Conservation (phyloP, 2,797 vertebrate genomes). For the Apogon talboti region DNA sequence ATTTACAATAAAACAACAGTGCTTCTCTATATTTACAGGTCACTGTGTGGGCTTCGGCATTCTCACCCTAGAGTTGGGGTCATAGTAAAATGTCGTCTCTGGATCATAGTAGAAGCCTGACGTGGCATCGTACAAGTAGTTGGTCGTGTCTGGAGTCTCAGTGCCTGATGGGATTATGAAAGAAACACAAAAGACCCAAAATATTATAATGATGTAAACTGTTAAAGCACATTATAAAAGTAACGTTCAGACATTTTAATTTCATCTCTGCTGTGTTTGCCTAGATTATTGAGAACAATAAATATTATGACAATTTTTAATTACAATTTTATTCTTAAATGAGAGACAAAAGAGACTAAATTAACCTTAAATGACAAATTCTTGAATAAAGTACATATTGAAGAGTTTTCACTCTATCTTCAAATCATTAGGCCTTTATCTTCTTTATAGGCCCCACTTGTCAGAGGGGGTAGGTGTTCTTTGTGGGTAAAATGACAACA, state of each 20-base stretch:
- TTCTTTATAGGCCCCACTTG: neutral
- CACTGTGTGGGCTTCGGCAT: neutral
- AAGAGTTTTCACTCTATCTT: too few relatives aligned
- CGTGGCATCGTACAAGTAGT: slow-evolving; percentile 94
- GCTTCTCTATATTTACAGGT: neutral
- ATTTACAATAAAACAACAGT: neutral
- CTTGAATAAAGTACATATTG: too few relatives aligned
- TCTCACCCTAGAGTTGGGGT: slow-evolving; percentile 93
- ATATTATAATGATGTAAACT: neutral
- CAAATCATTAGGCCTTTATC: neutral
- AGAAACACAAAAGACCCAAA: neutral
- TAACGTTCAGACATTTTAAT: too few relatives aligned
- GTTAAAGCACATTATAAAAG: neutral
- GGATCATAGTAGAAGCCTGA: slow-evolving; percentile 98
- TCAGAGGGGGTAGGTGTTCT: neutral
- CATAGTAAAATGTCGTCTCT: slow-evolving; percentile 93
- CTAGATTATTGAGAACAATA: neutral
- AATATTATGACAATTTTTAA: neutral
- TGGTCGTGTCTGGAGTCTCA: slow-evolving; percentile 90
- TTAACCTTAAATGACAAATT: neutral
- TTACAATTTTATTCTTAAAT: neutral
- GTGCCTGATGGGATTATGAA: slow-evolving; percentile 60
- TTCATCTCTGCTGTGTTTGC: too few relatives aligned
- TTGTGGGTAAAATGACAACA: neutral
- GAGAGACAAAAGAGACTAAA: neutral